A percentile compares a stretch with the other conserved stretches of the same genome.
Conservation (phyloP, 2,888 invertebrate species). For the Diaperis boleti region DNA sequence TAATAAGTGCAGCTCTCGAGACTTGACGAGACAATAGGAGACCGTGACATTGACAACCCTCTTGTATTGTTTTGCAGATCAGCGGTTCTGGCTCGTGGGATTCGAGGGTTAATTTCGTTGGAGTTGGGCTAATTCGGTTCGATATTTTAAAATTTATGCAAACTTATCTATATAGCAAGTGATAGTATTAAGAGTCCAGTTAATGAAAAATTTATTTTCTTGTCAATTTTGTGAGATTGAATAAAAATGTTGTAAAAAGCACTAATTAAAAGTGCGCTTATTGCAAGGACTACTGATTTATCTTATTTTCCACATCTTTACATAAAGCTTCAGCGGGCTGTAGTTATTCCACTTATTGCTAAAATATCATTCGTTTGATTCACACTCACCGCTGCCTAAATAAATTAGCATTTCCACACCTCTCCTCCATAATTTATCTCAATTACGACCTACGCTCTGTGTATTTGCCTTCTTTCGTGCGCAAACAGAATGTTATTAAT, state of each 20-base stretch:
- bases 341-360: no score
- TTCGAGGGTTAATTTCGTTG: slow-evolving; percentile 31
- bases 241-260: no score
- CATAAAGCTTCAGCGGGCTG: no score
- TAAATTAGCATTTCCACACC: slow-evolving; percentile 31
- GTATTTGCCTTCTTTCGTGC: slow-evolving; percentile 34
- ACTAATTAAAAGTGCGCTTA: no score
- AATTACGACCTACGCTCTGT: slow-evolving; percentile 35
- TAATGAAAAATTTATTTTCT: no score
- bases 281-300: no score
- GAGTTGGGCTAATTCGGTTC: slow-evolving; percentile 17
- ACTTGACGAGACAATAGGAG: slow-evolving; percentile 47
- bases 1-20: slow-evolving; percentile 53
- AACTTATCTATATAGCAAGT: no score
- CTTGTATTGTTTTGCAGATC: slow-evolving; percentile 41
- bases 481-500: slow-evolving; percentile 39
- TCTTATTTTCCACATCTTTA: no score
- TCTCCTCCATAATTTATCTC: slow-evolving; percentile 34
- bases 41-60: slow-evolving; percentile 52
- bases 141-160: neutral
- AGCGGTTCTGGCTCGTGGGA: slow-evolving; percentile 37
- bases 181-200: no score
- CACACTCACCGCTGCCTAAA: slow-evolving; percentile 21
- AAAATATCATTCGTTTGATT: slow-evolving; percentile 27
- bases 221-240: no score